A percentile compares a stretch with the other conserved stretches of the same genome.
Evolutionary conservation across 2,888 invertebrate genomes (phyloP).

Genomic region (Linyphia triangularis): DNA sequence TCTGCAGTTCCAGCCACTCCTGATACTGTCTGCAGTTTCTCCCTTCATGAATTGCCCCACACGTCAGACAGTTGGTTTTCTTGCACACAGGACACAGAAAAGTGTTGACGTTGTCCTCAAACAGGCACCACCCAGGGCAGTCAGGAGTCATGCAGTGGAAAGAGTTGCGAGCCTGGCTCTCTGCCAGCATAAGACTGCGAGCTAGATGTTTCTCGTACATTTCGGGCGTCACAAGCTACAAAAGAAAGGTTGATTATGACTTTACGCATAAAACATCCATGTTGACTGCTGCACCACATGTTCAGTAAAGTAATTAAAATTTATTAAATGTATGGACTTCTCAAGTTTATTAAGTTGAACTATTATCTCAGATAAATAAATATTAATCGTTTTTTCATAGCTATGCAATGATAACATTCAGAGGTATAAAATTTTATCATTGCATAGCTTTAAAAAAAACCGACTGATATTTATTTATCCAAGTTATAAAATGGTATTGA

Average conservation of each 20-base stretch:
- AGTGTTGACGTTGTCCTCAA: conserved; percentile 90
- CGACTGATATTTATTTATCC: no score
- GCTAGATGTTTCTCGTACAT: conserved; percentile 90
- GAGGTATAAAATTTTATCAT: no score
- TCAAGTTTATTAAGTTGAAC: not conserved
- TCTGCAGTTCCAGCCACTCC: conserved; percentile 83
- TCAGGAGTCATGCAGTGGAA: conserved; percentile 95
- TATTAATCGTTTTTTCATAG: not conserved
- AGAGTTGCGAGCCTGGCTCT: conserved; percentile 87
- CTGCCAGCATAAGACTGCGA: conserved; percentile 89
- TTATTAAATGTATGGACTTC: no score
- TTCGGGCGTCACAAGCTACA: conserved; percentile 85
- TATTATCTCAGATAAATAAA: not conserved
- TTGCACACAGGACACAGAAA: conserved; percentile 92
- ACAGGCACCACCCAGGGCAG: conserved; percentile 93
- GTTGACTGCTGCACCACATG: no score
- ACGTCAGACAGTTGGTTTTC: conserved; percentile 89
- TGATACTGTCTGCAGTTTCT: conserved; percentile 91
- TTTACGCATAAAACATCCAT: no score
- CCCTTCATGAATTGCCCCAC: conserved; percentile 85
- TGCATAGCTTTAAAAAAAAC: no score
- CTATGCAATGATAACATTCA: not conserved
- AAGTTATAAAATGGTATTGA: no score
- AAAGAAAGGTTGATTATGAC: conserved; percentile 85
- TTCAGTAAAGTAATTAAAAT: no score